These are phyloP conservation scores for Theocolax elegans DNA, from an alignment of 1,140 invertebrate genomes.

Conservation along the genomic window DNA sequence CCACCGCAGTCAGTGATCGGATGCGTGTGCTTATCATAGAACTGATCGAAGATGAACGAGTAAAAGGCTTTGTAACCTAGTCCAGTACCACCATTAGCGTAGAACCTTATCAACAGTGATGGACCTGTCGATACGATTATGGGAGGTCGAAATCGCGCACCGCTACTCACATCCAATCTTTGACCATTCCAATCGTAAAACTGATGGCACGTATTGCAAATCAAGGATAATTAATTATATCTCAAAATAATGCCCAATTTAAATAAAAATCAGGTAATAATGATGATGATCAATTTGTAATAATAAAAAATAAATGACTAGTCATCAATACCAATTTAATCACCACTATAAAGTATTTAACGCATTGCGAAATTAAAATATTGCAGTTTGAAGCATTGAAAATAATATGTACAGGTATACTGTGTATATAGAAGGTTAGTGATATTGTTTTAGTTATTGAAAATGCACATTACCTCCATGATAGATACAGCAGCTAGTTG, in stretches of 20 bases:
- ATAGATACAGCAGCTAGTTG: conserved; percentile 75
- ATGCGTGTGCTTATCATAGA: conserved; percentile 66
- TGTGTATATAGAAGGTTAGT: too few species aligned
- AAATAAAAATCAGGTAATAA: too few species aligned
- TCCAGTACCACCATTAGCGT: conserved; percentile 77
- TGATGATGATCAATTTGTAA: too few species aligned
- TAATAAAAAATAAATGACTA: too few species aligned
- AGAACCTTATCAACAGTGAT: conserved; percentile 74
- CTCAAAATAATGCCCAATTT: conserved; percentile 18
- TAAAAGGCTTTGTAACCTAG: conserved; percentile 78
- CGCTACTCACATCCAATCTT: conserved; percentile 75
- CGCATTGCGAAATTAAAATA: too few species aligned
- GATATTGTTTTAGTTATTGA: too few species aligned
- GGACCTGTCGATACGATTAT: conserved; percentile 75
- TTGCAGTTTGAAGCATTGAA: too few species aligned
- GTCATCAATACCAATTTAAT: too few species aligned
- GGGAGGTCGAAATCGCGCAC: conserved; percentile 76
- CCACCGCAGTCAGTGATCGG: conserved; percentile 79
- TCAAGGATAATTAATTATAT: background rate
- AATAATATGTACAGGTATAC: too few species aligned
- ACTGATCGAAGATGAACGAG: conserved; percentile 71
- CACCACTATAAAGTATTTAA: too few species aligned
- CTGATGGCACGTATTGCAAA: conserved; percentile 62
- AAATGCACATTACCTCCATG: conserved; percentile 73
- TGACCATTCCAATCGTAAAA: conserved; percentile 79